These are phyloP conservation scores for Leucopsar rothschildi DNA, from an alignment of 2,113 vertebrate species.

Conservation along the genomic window DNA sequence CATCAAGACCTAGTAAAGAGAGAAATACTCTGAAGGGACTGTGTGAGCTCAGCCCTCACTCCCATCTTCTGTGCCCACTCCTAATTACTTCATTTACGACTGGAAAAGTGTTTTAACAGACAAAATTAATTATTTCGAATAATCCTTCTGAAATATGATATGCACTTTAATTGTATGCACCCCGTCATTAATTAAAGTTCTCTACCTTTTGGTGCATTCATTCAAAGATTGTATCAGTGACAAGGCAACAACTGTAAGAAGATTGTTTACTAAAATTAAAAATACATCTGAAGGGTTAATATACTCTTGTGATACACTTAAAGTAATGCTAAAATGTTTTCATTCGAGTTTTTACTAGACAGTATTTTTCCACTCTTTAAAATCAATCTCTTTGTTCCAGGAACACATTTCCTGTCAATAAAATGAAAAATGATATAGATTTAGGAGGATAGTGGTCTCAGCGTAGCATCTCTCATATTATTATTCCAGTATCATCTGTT, in stretches of 20 bases:
- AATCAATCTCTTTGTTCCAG: slow-evolving; percentile 79
- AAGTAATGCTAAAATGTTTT: slow-evolving; percentile 53
- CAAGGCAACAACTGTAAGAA: neutral
- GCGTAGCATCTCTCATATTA: slow-evolving; percentile 83
- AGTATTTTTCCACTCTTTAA: slow-evolving; percentile 74
- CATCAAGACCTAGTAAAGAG: neutral
- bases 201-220: slow-evolving; percentile 30
- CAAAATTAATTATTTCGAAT: slow-evolving; percentile 57
- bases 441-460: slow-evolving; percentile 77
- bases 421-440: slow-evolving; percentile 85
- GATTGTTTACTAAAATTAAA: slow-evolving; percentile 55
- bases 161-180: slow-evolving; percentile 38
- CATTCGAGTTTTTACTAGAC: slow-evolving; percentile 69
- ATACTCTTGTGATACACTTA: neutral
- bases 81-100: slow-evolving; percentile 46
- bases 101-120: slow-evolving; percentile 43
- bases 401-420: slow-evolving; percentile 79
- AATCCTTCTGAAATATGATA: slow-evolving; percentile 36
- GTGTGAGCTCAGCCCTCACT: neutral
- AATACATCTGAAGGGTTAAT: slow-evolving; percentile 39
- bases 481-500: slow-evolving; percentile 93
- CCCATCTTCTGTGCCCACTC: neutral
- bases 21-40: neutral
- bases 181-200: slow-evolving; percentile 56
- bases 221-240: slow-evolving; percentile 15